These are phyloP conservation scores for Folsomia candida DNA, from an alignment of 2,888 invertebrate species.

Conservation along the genomic window DNA sequence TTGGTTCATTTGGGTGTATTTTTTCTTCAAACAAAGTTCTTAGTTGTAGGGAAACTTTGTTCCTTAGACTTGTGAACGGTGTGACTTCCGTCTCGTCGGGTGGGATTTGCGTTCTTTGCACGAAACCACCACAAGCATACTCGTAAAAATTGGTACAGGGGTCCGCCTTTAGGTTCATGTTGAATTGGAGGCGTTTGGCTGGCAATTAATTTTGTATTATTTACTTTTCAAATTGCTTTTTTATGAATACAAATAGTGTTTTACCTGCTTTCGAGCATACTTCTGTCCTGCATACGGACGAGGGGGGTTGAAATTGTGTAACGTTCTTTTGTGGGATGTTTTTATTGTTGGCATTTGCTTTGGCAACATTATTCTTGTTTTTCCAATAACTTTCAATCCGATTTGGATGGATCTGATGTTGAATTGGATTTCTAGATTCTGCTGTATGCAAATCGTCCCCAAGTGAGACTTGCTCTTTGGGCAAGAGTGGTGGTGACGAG, in stretches of 20 bases:
- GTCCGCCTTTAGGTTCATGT: slow-evolving; percentile 58
- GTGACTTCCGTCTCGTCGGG: slow-evolving; percentile 78
- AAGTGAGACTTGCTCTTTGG: no score
- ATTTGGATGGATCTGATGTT: no score
- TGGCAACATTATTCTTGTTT: background rate
- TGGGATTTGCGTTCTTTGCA: slow-evolving; percentile 69
- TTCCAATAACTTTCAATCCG: background rate
- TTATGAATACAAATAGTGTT: background rate
- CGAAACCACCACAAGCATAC: slow-evolving; percentile 74
- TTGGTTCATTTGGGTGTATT: slow-evolving; percentile 58
- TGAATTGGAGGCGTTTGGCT: slow-evolving; percentile 51
- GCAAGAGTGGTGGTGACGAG: no score
- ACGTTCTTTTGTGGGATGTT: background rate
- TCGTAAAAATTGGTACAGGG: slow-evolving; percentile 80
- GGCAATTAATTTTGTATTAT: background rate
- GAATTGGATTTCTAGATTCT: no score
- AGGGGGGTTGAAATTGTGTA: no score
- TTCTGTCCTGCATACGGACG: background rate
- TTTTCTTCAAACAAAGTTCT: slow-evolving; percentile 64
- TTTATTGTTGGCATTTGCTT: background rate
- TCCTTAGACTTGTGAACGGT: slow-evolving; percentile 67
- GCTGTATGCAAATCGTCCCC: no score
- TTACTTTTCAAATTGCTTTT: background rate
- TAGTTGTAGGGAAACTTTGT: slow-evolving; percentile 69
- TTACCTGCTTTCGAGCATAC: background rate